These are phyloP conservation scores for Petrocephalus microphthalmus DNA, from an alignment of 2,113 vertebrate genomes.

Conservation along the genomic window DNA sequence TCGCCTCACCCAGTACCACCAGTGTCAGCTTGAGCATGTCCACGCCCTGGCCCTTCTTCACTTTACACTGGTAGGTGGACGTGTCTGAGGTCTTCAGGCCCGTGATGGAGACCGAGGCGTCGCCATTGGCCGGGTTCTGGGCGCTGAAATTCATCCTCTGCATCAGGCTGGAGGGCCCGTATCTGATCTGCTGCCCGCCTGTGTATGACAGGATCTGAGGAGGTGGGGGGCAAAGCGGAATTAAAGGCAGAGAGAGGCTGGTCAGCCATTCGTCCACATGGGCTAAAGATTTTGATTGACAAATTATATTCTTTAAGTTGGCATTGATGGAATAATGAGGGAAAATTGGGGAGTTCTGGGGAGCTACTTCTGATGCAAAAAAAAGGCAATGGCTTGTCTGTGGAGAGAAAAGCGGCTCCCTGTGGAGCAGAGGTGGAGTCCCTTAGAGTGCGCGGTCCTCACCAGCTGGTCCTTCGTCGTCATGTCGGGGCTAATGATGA, in stretches of 20 bases:
- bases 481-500: slow-evolving; percentile 69
- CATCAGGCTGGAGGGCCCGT: slow-evolving; percentile 53
- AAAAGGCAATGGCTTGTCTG: neutral
- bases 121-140: slow-evolving; percentile 61
- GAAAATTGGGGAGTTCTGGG: neutral
- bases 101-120: slow-evolving; percentile 73
- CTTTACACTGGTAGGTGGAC: slow-evolving; percentile 82
- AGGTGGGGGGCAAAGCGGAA: neutral
- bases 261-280: neutral
- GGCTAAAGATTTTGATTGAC: neutral
- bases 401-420: neutral
- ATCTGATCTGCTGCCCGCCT: slow-evolving; percentile 56
- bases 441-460: neutral
- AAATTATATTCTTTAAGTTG: neutral
- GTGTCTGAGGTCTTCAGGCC: slow-evolving; percentile 63
- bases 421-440: neutral
- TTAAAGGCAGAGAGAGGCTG: neutral
- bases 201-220: slow-evolving; percentile 72
- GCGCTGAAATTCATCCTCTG: slow-evolving; percentile 63
- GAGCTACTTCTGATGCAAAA: neutral
- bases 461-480: slow-evolving; percentile 65
- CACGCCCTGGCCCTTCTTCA: slow-evolving; percentile 78
- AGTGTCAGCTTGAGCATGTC: slow-evolving; percentile 73
- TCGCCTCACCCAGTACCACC: slow-evolving; percentile 70
- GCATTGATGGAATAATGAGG: neutral